phyloP scores from a whole-genome alignment of 1,140 invertebrate species.

The Leptoteleia sp. region DNA sequence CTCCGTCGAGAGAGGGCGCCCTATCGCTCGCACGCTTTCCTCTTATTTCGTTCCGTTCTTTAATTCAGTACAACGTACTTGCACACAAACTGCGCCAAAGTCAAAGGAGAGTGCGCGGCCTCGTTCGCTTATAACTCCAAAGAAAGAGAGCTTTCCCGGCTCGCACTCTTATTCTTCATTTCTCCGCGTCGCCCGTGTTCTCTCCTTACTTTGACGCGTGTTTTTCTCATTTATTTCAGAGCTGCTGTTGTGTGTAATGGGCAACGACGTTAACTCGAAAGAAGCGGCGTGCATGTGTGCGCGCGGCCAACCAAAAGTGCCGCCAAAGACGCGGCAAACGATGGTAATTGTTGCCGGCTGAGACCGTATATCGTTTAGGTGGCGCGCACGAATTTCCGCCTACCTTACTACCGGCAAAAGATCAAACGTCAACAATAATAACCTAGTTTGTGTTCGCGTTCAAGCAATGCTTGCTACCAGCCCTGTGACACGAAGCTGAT shows the following conservation, averaged over 20 bases:
- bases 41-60: constrained; percentile 40
- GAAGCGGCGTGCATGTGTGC: constrained; percentile 43
- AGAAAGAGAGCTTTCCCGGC: constrained; percentile 45
- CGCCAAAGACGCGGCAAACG: constrained; percentile 36
- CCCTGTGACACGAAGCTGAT: too few relatives aligned
- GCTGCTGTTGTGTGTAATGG: constrained; percentile 51
- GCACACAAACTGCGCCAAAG: constrained; percentile 41
- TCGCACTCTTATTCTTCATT: constrained; percentile 63
- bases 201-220: constrained; percentile 72
- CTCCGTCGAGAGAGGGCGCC: constrained; percentile 10
- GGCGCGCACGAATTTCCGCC: neutral
- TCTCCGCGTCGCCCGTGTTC: constrained; percentile 37
- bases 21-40: constrained; percentile 12
- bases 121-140: constrained; percentile 37
- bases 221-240: constrained; percentile 76
- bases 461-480: too few relatives aligned
- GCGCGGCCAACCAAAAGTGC: constrained; percentile 69
- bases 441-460: too few relatives aligned
- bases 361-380: constrained; percentile 15
- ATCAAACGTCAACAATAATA: neutral
- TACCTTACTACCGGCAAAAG: constrained; percentile 6
- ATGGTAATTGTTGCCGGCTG: constrained; percentile 21
- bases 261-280: constrained; percentile 53
- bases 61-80: constrained; percentile 53
- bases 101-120: constrained; percentile 47